Conservation (phyloP, 2,797 vertebrate species). For the Etheostoma perlongum region DNA sequence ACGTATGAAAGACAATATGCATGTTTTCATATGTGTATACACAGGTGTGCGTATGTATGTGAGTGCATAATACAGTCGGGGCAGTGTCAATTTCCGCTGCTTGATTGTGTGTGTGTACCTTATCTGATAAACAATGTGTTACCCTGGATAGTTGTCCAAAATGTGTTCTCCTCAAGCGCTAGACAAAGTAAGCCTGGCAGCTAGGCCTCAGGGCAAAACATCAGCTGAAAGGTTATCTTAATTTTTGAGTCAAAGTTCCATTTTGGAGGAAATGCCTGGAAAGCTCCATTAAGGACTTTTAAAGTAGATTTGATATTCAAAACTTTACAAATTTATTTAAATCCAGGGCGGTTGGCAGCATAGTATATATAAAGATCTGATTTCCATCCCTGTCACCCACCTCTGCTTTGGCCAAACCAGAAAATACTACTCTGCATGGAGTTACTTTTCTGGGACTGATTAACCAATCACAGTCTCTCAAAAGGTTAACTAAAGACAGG, state of each 20-base stretch:
- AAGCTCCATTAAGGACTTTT: slow-evolving; percentile 37
- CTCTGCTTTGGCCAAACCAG: slow-evolving; percentile 43
- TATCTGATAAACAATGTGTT: slow-evolving; percentile 81
- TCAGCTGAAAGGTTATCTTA: slow-evolving; percentile 34
- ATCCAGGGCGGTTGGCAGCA: slow-evolving; percentile 47
- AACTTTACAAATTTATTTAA: slow-evolving; percentile 59
- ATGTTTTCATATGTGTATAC: slow-evolving; percentile 71
- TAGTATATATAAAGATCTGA: slow-evolving; percentile 39
- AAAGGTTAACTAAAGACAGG: slow-evolving; percentile 53
- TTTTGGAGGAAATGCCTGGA: slow-evolving; percentile 49
- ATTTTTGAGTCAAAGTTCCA: slow-evolving; percentile 48
- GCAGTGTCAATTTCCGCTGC: slow-evolving; percentile 64
- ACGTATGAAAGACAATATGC: slow-evolving; percentile 72
- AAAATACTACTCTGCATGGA: slow-evolving; percentile 42
- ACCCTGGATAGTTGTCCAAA: slow-evolving; percentile 64
- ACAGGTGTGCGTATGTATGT: slow-evolving; percentile 67
- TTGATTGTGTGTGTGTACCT: slow-evolving; percentile 83
- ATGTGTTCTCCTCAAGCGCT: slow-evolving; percentile 54
- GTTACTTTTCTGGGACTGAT: slow-evolving; percentile 47
- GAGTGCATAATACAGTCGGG: slow-evolving; percentile 54
- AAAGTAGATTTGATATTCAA: slow-evolving; percentile 53
- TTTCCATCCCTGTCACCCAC: slow-evolving; percentile 58
- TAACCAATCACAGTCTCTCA: slow-evolving; percentile 47
- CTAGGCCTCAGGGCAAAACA: slow-evolving; percentile 37
- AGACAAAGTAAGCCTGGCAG: slow-evolving; percentile 44